A percentile compares a stretch with the other conserved stretches of the same genome.
phyloP scores from a whole-genome alignment of 2,888 invertebrate species.

The Masnerella sp. region DNA sequence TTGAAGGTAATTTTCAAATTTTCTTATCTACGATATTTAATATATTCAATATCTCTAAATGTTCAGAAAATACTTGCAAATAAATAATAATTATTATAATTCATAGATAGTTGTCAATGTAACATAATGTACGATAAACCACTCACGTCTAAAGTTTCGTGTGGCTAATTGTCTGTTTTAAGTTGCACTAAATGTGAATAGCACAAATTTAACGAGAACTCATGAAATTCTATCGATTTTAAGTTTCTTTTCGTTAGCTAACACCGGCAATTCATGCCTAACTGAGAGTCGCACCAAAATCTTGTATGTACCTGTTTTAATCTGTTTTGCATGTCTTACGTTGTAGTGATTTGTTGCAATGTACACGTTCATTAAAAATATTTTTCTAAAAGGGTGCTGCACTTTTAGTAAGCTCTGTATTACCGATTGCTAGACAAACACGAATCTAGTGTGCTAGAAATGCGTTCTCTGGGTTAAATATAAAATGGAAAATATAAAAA shows the following conservation, averaged over 20 bases:
- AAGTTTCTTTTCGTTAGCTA: constrained; percentile 50
- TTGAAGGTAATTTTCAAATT: constrained; percentile 88
- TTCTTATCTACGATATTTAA: too few relatives aligned
- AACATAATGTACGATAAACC: constrained; percentile 19
- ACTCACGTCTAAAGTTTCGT: constrained; percentile 11
- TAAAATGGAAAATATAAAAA: too few relatives aligned
- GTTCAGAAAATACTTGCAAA: too few relatives aligned
- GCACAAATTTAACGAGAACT: constrained; percentile 46
- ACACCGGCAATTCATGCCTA: constrained; percentile 32
- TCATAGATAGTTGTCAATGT: background rate
- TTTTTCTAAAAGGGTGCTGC: constrained; percentile 30
- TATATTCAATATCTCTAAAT: too few relatives aligned
- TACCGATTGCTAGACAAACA: constrained; percentile 1
- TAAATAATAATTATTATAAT: too few relatives aligned
- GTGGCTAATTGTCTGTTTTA: constrained; percentile 32
- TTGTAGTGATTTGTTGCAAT: constrained; percentile 28
- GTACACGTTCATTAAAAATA: constrained; percentile 20
- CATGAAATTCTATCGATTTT: constrained; percentile 35
- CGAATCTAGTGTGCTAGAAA: too few relatives aligned
- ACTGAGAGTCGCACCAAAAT: constrained; percentile 24
- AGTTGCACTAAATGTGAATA: constrained; percentile 55
- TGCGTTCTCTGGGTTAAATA: too few relatives aligned
- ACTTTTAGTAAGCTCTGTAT: constrained; percentile 20
- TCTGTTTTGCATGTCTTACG: constrained; percentile 47
- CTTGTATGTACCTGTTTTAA: constrained; percentile 45